Evolutionary conservation across 2,113 vertebrate genomes (phyloP), one percentile per base, ranked within the genome.

Genomic region (Neopipo cinnamomea): DNA sequence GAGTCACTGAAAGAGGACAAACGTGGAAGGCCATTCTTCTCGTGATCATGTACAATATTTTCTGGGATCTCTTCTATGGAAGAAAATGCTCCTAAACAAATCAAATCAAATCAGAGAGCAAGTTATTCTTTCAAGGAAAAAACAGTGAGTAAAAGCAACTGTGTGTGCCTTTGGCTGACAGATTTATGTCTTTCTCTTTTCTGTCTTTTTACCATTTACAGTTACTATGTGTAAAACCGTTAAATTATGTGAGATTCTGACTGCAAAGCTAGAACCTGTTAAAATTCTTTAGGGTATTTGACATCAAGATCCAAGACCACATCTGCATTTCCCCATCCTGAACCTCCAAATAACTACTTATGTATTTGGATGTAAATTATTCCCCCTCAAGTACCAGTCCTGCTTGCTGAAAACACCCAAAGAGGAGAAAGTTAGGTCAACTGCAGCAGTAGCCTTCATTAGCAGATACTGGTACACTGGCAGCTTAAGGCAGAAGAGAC

Each of bases 31-130:
- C 99, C 99, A 8, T 99, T 99, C 97, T 99, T 99, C 65, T 99
- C 99, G 4, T 99, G 99, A 95, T 99, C 98, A 5, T 99, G 99
- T 24, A 99, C 99, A 25, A 99, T 95, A 22, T 98, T 98, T 96
- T 99, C 99, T 14, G 99, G 99, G 73, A 99, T 99, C 67, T 99
- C 98, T 71, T 99, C 98, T 70, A 99, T 99, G 31, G 98, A 98
- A 84, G 99, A 91, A 97, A 99, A 99, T 2, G 95, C 98, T 96
- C 99, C 99, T 99, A 86, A 33, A 67, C 62, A 93, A 95, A 89
- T 31, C 10, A 93, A 95, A 89, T 31, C 10, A 83, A 76, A 42
- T 46, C 6, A 79, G 42, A 56, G 28, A 80, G 14, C 8, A 74
- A 85, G 19, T 85, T 42, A 66, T 52, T 85, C 28, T 71, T 89